phyloP scores from a whole-genome alignment of 2,888 invertebrate genomes.

The Polydrusus tereticollis region DNA sequence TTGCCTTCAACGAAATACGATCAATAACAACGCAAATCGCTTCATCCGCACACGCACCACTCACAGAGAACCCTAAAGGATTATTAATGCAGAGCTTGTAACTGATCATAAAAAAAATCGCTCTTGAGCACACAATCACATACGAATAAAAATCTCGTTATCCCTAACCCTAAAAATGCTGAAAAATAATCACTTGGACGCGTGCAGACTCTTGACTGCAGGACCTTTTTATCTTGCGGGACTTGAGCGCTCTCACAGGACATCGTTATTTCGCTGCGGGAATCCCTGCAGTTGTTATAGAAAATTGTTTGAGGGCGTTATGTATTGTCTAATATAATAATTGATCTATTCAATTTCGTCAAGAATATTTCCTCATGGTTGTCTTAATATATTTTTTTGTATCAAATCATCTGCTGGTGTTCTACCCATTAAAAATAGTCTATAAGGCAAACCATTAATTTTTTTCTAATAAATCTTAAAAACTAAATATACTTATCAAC shows the following conservation, averaged over 20 bases:
- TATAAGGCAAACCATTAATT: too few relatives aligned
- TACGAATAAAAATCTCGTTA: constrained; percentile 48
- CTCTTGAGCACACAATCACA: constrained; percentile 22
- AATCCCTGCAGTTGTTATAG: constrained; percentile 36
- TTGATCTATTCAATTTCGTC: too few relatives aligned
- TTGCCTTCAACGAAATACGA: too few relatives aligned
- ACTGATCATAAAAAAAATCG: not conserved
- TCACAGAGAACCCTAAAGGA: not conserved
- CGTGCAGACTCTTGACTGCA: constrained; percentile 45
- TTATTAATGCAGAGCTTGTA: too few relatives aligned
- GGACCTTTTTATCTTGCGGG: constrained; percentile 42
- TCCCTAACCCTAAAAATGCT: constrained; percentile 41
- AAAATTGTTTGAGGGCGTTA: constrained; percentile 23
- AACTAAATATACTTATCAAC: too few relatives aligned
- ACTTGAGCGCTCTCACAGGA: constrained; percentile 36
- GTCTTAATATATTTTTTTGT: too few relatives aligned
- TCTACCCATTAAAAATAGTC: too few relatives aligned
- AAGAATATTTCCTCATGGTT: too few relatives aligned
- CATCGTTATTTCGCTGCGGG: constrained; percentile 49
- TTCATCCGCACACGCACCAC: not conserved
- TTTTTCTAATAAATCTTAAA: too few relatives aligned
- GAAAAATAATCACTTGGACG: constrained; percentile 50
- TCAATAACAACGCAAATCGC: too few relatives aligned
- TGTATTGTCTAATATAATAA: not conserved
- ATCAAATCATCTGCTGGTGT: too few relatives aligned